Percentiles rank a stretch among this genome's conserved stretches.
These are phyloP conservation scores for Helogale parvula DNA, from an alignment of 2,113 vertebrate genomes.

Conservation along the genomic window DNA sequence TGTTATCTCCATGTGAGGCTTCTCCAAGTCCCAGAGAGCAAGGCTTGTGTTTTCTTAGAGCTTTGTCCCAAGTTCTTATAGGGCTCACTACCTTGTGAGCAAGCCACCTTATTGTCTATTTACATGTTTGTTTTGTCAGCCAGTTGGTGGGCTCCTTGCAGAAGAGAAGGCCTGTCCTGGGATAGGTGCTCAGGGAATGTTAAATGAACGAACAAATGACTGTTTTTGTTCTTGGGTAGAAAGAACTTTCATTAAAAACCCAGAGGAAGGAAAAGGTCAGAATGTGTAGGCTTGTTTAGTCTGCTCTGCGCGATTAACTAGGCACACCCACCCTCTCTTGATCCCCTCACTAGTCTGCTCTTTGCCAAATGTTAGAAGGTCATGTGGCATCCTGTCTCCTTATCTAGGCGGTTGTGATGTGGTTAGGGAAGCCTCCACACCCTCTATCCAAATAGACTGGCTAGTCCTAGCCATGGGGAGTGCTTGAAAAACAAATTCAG, in stretches of 20 bases:
- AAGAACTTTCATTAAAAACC: constrained; percentile 71
- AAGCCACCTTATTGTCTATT: neutral
- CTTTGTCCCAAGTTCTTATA: neutral
- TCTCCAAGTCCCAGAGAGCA: neutral
- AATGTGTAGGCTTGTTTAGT: constrained; percentile 77
- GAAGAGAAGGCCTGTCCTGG: neutral
- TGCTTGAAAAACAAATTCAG: constrained; percentile 42
- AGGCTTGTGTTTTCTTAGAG: neutral
- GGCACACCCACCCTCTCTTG: constrained; percentile 36
- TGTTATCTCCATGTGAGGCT: neutral
- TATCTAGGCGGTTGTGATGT: constrained; percentile 81
- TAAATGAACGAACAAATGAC: constrained; percentile 67
- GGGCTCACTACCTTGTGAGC: neutral
- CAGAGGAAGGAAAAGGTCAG: constrained; percentile 74
- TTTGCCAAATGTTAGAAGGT: constrained; percentile 63
- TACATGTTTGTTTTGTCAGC: neutral
- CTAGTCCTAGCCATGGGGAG: neutral
- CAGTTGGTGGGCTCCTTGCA: neutral
- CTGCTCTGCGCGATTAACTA: constrained; percentile 62
- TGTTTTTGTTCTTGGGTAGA: constrained; percentile 66
- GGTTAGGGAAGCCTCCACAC: constrained; percentile 81
- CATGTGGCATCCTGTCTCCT: constrained; percentile 80
- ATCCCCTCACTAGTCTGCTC: neutral
- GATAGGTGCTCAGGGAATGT: neutral
- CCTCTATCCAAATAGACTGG: constrained; percentile 83